phyloP scores from a whole-genome alignment of 1,140 invertebrate species.

The Cephus cinctus region DNA sequence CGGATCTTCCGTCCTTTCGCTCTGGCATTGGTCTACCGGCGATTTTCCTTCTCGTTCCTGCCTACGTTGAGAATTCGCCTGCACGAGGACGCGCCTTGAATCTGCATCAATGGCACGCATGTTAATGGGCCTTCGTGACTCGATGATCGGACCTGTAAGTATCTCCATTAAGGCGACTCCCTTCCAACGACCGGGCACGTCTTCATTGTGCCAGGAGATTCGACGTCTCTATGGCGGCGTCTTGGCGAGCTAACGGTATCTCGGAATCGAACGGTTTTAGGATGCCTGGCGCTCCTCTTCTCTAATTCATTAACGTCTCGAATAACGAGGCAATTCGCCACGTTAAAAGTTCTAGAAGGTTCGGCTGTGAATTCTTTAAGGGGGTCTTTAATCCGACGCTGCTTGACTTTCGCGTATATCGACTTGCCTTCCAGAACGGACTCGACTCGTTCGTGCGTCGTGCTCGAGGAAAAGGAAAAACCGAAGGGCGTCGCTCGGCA shows the following conservation, averaged over 20 bases:
- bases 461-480: not conserved
- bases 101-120: slow-evolving; percentile 25
- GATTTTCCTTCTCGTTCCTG: too few species aligned
- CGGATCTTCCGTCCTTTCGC: too few species aligned
- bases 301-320: not conserved
- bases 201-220: too few species aligned
- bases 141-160: slow-evolving; percentile 40
- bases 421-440: too few species aligned
- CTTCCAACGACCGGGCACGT: not conserved
- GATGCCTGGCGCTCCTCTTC: not conserved
- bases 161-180: slow-evolving; percentile 40
- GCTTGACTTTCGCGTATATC: too few species aligned
- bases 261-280: not conserved
- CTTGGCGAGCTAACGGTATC: not conserved
- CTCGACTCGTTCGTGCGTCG: not conserved
- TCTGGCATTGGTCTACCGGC: too few species aligned
- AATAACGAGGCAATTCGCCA: too few species aligned
- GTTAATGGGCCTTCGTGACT: slow-evolving; percentile 24
- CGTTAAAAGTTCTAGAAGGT: too few species aligned
- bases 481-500: not conserved
- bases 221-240: slow-evolving; percentile 5
- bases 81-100: slow-evolving; percentile 34
- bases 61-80: too few species aligned
- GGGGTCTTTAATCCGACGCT: too few species aligned
- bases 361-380: too few species aligned